These are phyloP conservation scores for Daubentonia madagascariensis DNA, from an alignment of 2,113 vertebrate genomes.

Conservation along the genomic window DNA sequence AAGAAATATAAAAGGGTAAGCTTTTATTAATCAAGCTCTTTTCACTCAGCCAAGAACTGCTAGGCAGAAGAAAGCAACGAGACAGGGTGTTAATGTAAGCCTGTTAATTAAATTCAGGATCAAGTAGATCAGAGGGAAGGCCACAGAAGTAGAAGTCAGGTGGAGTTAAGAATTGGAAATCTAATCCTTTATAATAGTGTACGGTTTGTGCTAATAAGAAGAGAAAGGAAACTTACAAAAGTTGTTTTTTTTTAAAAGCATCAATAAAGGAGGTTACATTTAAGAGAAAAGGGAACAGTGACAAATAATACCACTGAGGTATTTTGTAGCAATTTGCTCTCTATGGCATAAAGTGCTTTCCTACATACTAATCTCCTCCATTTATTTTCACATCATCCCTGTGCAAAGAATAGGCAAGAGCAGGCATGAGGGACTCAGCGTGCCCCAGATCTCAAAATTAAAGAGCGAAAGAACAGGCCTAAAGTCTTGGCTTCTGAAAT, in stretches of 20 bases:
- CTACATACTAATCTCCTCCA: background rate
- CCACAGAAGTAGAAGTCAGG: background rate
- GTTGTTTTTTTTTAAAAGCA: slow-evolving; percentile 63
- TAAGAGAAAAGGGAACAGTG: slow-evolving; percentile 67
- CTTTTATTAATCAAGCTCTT: slow-evolving; percentile 57
- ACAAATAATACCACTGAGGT: background rate
- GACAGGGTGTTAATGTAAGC: slow-evolving; percentile 47
- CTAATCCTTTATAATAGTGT: slow-evolving; percentile 46
- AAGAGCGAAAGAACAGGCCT: background rate
- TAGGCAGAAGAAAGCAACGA: slow-evolving; percentile 44
- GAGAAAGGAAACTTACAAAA: background rate
- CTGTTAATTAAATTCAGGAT: slow-evolving; percentile 73
- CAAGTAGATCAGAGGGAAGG: slow-evolving; percentile 64
- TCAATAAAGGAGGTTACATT: slow-evolving; percentile 31
- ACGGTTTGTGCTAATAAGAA: slow-evolving; percentile 42
- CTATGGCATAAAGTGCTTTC: background rate
- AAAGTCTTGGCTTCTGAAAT: background rate
- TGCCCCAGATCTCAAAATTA: background rate
- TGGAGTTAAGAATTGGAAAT: slow-evolving; percentile 48
- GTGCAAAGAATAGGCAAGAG: background rate
- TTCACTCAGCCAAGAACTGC: slow-evolving; percentile 59
- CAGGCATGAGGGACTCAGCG: background rate
- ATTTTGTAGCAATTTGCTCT: slow-evolving; percentile 48
- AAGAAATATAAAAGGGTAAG: slow-evolving; percentile 72
- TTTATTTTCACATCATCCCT: background rate